Base-by-base conservation (phyloP, 2,113 vertebrate genomes). In the Xiphophorus hellerii region DNA sequence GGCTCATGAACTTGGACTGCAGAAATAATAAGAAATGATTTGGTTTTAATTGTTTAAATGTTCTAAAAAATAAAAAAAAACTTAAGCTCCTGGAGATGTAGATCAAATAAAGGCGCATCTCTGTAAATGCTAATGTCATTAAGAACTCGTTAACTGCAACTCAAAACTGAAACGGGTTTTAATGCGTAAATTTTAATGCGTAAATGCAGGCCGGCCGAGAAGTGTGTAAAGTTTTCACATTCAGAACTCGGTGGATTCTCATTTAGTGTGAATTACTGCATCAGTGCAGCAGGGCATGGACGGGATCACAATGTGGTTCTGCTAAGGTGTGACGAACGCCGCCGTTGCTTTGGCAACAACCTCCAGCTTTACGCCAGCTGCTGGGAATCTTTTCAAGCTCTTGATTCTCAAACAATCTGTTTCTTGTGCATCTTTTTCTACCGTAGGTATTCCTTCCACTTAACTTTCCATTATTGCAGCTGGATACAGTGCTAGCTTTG, bases 1-100 rank as follows among this genome's bases (percentile, higher is more conserved):
- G 17, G 31, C 73, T 37, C 63, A 60, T 74, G 39, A 54, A n/a
- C 37, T 51, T 64, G 66, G 61, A 62, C 22, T 61, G 66, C 51
- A 54, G 30, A 64, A 63, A 22, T 54, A 8, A 22, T 42, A 42
- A n/a, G 42, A 68, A 77, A 35, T n/a, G 25, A 31, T 61, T 71
- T 22, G 51, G 22, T 54, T 54, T 54, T 22, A 54, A 20, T 5
- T 76, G 9, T 73, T 39, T n/a, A 15, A 37, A 30, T 25, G 33
- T 37, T 37, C 35, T 37, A 2, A 11, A 37, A 37, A 37, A 37
- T 9, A 35, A 8, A 35, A 68, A 61, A 14, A 20, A 27, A 0
- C 44, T 61, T 75, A 14, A 12, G 0, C 27, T 11, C 11, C 3
- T 74, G 33, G 27, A 48, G 76, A 44, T 51, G 30, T n/a, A 54